These are phyloP conservation scores for Brotula barbata DNA, from an alignment of 2,797 vertebrate genomes.

Conservation along the genomic window DNA sequence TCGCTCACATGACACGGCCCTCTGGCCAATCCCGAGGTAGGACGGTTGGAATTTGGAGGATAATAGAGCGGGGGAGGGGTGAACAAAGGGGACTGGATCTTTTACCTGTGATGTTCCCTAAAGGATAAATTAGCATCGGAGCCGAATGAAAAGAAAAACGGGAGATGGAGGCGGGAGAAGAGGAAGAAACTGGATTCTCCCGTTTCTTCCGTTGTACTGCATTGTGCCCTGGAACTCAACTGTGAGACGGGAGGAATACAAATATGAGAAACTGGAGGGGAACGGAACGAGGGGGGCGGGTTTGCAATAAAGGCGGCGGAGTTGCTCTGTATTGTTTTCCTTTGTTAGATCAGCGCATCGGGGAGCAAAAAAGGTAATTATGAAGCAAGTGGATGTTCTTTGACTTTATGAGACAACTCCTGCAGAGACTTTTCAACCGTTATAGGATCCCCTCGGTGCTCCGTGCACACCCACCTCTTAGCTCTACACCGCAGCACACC, in stretches of 20 bases:
- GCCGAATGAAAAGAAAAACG: conserved; percentile 17
- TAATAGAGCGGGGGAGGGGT: conserved; percentile 17
- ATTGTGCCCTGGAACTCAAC: conserved; percentile 35
- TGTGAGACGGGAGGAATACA: background rate
- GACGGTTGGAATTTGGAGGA: conserved; percentile 34
- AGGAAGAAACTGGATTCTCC: background rate
- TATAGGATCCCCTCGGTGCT: conserved; percentile 24
- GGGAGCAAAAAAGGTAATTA: conserved; percentile 13
- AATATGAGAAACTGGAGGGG: conserved; percentile 12
- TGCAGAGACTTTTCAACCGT: conserved; percentile 46
- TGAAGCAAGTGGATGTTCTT: conserved; percentile 25
- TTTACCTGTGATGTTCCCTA: conserved; percentile 37
- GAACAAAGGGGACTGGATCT: conserved; percentile 16
- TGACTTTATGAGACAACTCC: conserved; percentile 32
- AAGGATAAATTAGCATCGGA: conserved; percentile 35
- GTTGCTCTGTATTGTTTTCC: conserved; percentile 2
- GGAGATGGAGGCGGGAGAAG: background rate
- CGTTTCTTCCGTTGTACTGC: conserved; percentile 8
- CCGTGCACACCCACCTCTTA: conserved; percentile 27
- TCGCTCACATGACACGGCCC: conserved; percentile 27
- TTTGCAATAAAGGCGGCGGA: background rate
- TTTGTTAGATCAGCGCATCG: conserved; percentile 3
- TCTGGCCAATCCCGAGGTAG: conserved; percentile 38
- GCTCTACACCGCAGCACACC: conserved; percentile 22
- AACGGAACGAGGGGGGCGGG: background rate